Conservation (phyloP, 2,113 vertebrate species). For the Dermatemys mawii region DNA sequence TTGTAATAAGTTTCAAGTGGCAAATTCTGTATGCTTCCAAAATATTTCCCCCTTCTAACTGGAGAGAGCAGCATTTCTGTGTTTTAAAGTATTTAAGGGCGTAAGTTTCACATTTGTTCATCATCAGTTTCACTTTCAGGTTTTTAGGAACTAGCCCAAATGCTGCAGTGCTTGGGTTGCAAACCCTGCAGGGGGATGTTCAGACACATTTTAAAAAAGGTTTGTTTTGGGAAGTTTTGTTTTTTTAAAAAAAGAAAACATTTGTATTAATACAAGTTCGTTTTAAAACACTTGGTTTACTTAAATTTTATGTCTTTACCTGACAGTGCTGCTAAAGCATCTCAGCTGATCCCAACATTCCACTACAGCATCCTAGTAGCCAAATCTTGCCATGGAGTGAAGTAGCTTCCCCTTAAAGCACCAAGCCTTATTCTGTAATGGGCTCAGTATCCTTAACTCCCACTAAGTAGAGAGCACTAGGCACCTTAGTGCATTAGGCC, state of each 20-base stretch:
- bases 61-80: neutral
- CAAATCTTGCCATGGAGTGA: neutral
- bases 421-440: neutral
- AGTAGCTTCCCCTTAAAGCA: neutral
- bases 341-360: slow-evolving; percentile 18
- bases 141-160: slow-evolving; percentile 19
- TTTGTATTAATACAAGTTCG: slow-evolving; percentile 26
- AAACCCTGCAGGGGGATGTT: neutral
- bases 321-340: neutral
- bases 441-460: neutral
- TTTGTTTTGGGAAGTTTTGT: neutral
- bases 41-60: neutral
- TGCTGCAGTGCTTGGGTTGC: slow-evolving; percentile 7
- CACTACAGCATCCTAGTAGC: neutral
- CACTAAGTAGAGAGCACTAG: neutral
- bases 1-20: neutral
- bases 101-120: neutral
- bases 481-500: neutral
- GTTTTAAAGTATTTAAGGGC: neutral
- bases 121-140: neutral
- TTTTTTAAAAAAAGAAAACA: slow-evolving; percentile 53
- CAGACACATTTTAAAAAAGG: neutral
- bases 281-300: slow-evolving; percentile 19
- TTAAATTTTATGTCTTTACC: slow-evolving; percentile 26
- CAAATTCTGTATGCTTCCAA: neutral